Evolutionary conservation across 2,888 invertebrate genomes (phyloP), one percentile per base, ranked within the genome.

Genomic region (Tachina fera): DNA sequence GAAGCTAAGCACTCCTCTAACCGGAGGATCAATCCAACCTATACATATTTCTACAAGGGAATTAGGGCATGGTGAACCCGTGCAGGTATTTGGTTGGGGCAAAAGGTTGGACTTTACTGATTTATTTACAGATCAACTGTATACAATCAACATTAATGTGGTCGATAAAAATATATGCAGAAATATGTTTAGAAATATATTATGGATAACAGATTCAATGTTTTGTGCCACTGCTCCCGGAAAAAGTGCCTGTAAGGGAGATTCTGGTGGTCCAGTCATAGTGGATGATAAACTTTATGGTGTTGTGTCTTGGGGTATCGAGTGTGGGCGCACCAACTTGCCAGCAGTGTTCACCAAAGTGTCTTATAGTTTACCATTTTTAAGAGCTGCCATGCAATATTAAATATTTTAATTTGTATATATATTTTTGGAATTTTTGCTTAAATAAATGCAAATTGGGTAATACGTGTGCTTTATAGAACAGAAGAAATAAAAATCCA

Each of bases 231-330:
- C 77, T 16, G 89, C 87, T 0, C 89, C 6, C 5, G 78, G 89
- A 8, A 63, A 88, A 0, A 91, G 90, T 87, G 84, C 90, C 0
- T 92, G 91, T 58, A 0, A 14, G 0, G 91, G 90, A 0, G 91
- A 91, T 68, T 91, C 91, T 1, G 92, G 92, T 16, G 90, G 91
- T 11, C 91, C 92, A 1, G 74, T 88, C 14, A 47, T 90, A 1
- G 58, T 80, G 16, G 49, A 83, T 0, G 88, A 86, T 31, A 84
- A 88, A n/a, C 81, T 89, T 86, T 86, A 91, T 95, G 97, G 97
- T 31, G 93, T 97, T 2, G 96, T 96, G 0, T 96, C 96, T 0
- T 91, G 89, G 88, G 91, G 90, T 11, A 31, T 56, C 14, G 65
- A 45, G 1, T 72, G 70, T 41, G 63, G 16, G 1, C 49, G 51